Evolutionary conservation across 2,797 vertebrate species (phyloP), one percentile per base, ranked within the genome.

Genomic region (Phoebastria nigripes): DNA sequence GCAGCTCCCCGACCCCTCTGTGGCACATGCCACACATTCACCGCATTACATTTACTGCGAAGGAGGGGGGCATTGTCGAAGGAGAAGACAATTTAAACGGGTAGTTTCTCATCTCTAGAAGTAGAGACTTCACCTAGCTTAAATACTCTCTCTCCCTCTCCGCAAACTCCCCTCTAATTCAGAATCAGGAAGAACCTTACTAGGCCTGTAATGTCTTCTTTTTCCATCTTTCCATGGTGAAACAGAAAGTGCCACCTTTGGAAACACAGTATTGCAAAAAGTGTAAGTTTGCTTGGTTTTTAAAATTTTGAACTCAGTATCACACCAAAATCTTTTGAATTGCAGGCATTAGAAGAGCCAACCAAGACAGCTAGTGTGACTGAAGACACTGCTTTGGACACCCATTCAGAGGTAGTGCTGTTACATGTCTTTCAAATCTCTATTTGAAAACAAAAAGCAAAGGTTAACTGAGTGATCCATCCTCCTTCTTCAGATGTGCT

Each of bases 401-500:
- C 98, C 20, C 98, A 98, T 87, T 92, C 97, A 73, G 98, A 99
- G 98, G 99, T 99, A 98, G 26, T 56, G 90, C 26, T 46, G 15
- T 71, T 80, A 51, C 11, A 74, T 56, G 5, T 35, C 37, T 89
- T 91, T 59, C 37, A 80, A 65, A 44, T 65, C 74, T 55, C 25
- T 76, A 61, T 74, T 33, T 88, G 79, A 67, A 79, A 77, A 62
- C 66, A 83, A 49, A 28, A 92, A 87, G 13, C 29, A 56, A 66
- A 39, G 39, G 37, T 82, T 97, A 96, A 96, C 39, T 41, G 82
- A 89, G 21, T 56, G 56, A 95, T 78, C 54, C 82, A 42, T 97
- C 85, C 91, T 94, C 37, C 47, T 91, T 96, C 95, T 96, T 67
- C 95, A 99, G 99, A 98, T 99, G 97, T 99, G 98, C 95, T 99